Conservation (phyloP, 2,797 vertebrate genomes). For the Myripristis murdjan region DNA sequence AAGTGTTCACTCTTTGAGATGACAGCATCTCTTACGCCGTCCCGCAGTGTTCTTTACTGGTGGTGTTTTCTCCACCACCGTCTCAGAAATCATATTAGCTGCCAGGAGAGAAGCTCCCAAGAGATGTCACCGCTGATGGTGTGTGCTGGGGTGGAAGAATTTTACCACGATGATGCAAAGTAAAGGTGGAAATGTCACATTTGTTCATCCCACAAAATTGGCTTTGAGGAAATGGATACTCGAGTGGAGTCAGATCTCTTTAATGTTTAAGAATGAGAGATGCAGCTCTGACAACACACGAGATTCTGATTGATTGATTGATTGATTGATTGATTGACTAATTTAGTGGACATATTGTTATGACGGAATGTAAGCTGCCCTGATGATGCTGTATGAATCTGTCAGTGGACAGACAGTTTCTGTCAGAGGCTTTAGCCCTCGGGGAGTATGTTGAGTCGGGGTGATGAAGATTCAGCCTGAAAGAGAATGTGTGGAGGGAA, state of each 20-base stretch:
- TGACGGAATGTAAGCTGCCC: slow-evolving; percentile 58
- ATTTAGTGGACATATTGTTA: slow-evolving; percentile 35
- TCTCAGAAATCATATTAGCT: slow-evolving; percentile 82
- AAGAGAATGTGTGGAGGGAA: slow-evolving; percentile 53
- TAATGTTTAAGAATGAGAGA: slow-evolving; percentile 33
- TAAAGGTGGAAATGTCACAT: slow-evolving; percentile 74
- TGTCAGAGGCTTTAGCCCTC: slow-evolving; percentile 75
- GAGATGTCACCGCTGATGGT: slow-evolving; percentile 72
- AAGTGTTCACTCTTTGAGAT: slow-evolving; percentile 70
- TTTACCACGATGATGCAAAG: slow-evolving; percentile 71
- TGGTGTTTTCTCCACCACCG: slow-evolving; percentile 60
- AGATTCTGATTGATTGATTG: slow-evolving; percentile 18
- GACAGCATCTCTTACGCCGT: slow-evolving; percentile 69
- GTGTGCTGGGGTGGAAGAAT: slow-evolving; percentile 65
- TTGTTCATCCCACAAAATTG: slow-evolving; percentile 65
- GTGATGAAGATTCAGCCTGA: slow-evolving; percentile 65
- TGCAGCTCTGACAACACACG: slow-evolving; percentile 24
- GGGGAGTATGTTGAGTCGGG: slow-evolving; percentile 65
- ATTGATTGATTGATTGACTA: slow-evolving; percentile 63
- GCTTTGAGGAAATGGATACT: slow-evolving; percentile 64
- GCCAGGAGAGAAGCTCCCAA: slow-evolving; percentile 74
- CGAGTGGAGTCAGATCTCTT: slow-evolving; percentile 29
- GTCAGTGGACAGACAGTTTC: slow-evolving; percentile 72
- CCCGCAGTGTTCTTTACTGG: slow-evolving; percentile 53
- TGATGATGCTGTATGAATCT: slow-evolving; percentile 59